Evolutionary conservation across 2,888 invertebrate species (phyloP), one percentile per base, ranked within the genome.

Genomic region (Caradrina kadenii): DNA sequence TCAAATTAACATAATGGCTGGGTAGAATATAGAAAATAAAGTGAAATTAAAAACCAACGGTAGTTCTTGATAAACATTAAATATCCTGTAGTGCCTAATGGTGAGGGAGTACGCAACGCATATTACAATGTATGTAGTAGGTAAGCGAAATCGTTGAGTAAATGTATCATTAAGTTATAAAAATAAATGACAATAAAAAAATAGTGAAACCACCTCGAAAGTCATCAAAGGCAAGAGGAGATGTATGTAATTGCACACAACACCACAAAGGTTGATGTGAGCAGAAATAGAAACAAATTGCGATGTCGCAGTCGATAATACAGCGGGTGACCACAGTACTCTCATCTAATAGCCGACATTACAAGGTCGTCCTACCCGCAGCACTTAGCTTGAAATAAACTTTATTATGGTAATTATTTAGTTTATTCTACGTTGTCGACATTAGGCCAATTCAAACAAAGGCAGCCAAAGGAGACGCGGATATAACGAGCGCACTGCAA

Each of bases 221-320:
- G 90, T 89, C 90, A 92, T 91, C 88, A 90, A 89, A 89, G 73
- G 82, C 70, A 82, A 85, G 81, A 75, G 82, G 86, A 88, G 88
- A 89, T 87, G 81, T 88, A 88, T 89, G 87, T 93, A 92, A 93
- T 94, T 93, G 89, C 88, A 87, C 76, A 85, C 79, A 86, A 85
- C 82, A 90, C 91, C 91, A 91, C 92, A 92, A 91, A 89, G 85
- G 86, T 88, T 85, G 83, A 86, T 87, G 88, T 86, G 89, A 80
- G 88, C 89, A 92, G 87, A 92, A 91, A 91, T 91, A 92, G 91
- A 92, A 92, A 91, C 90, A 91, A 91, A 91, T 92, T 91, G 89
- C 88, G 80, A 87, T 91, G 92, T 93, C 92, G 90, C 90, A 89
- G 82, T 86, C 88, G 90, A 91, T 92, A 92, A 92, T 88, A 86